A percentile compares a stretch with the other conserved stretches of the same genome.
These are phyloP conservation scores for Arbacia lixula DNA, from an alignment of 53 echinoderm and acorn worm species.

Conservation along the genomic window DNA sequence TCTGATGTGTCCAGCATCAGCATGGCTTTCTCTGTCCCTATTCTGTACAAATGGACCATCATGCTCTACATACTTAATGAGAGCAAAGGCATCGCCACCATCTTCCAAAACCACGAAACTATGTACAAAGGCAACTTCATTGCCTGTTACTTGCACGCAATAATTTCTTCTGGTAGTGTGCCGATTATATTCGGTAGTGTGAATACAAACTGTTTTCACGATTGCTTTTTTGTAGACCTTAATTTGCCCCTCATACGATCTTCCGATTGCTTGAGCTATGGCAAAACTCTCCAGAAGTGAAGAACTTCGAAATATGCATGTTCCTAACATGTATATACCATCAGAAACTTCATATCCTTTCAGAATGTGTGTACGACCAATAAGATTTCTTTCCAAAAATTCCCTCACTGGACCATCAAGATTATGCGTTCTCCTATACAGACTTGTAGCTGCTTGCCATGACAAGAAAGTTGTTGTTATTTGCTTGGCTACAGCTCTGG, in stretches of 20 bases:
- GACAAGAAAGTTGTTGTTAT: slow-evolving; percentile 19
- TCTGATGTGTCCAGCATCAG: slow-evolving; percentile 48
- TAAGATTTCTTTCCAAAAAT: slow-evolving; percentile 29
- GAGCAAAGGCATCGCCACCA: slow-evolving; percentile 13
- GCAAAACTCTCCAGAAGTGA: slow-evolving; percentile 7
- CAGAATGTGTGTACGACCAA: slow-evolving; percentile 14
- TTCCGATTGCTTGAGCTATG: slow-evolving; percentile 13
- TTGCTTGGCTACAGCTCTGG: slow-evolving; percentile 25
- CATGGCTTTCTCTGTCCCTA: slow-evolving; percentile 35
- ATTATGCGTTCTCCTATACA: slow-evolving; percentile 27
- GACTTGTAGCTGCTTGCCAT: slow-evolving; percentile 22
- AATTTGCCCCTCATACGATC: slow-evolving; percentile 28
- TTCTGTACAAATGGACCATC: slow-evolving; percentile 31
- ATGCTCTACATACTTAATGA: slow-evolving; percentile 20
- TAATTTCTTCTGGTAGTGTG: slow-evolving; percentile 34
- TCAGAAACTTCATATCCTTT: neutral
- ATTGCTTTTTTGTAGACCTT: slow-evolving; percentile 27
- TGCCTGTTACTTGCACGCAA: slow-evolving; percentile 28
- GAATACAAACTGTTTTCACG: slow-evolving; percentile 3
- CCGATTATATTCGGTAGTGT: slow-evolving; percentile 24
- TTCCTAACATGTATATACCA: neutral
- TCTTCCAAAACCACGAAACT: slow-evolving; percentile 31
- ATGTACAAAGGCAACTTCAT: slow-evolving; percentile 31
- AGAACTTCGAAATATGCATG: neutral
- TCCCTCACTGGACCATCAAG: slow-evolving; percentile 27